Evolutionary conservation across 1,140 invertebrate genomes (phyloP).

Genomic region (Microvelia longipes): DNA sequence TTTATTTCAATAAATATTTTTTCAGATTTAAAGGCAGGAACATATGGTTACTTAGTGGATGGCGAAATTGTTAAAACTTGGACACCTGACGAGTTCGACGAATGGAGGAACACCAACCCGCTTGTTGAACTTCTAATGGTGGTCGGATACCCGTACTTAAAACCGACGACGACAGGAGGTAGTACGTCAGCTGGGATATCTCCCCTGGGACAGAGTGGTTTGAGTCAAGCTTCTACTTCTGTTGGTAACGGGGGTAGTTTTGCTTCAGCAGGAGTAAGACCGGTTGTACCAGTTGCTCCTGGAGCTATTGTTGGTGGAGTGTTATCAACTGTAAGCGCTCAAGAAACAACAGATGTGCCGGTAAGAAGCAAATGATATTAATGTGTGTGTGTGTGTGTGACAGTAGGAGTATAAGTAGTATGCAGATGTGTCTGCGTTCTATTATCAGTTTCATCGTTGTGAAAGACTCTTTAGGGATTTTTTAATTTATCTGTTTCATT

Average conservation of each 20-base stretch:
- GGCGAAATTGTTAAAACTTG: not conserved
- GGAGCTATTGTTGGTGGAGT: no score
- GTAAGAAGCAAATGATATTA: no score
- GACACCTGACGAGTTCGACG: not conserved
- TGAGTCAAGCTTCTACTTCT: not conserved
- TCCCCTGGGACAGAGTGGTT: not conserved
- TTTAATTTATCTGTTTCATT: no score
- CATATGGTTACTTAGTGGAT: not conserved
- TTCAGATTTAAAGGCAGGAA: not conserved
- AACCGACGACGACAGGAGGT: not conserved
- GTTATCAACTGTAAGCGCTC: no score
- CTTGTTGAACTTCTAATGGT: not conserved
- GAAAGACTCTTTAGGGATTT: no score
- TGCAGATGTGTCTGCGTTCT: no score
- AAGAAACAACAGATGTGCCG: no score
- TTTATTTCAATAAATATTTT: no score
- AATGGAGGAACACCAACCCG: not conserved
- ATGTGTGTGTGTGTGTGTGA: no score
- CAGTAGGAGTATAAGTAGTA: no score
- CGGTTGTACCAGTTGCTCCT: not conserved
- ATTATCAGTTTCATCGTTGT: no score
- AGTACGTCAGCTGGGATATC: not conserved
- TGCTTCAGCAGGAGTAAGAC: not conserved
- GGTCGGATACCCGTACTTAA: not conserved
- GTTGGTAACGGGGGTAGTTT: not conserved